Evolutionary conservation across 2,888 invertebrate genomes (phyloP).

Genomic region (Philonicus albiceps): DNA sequence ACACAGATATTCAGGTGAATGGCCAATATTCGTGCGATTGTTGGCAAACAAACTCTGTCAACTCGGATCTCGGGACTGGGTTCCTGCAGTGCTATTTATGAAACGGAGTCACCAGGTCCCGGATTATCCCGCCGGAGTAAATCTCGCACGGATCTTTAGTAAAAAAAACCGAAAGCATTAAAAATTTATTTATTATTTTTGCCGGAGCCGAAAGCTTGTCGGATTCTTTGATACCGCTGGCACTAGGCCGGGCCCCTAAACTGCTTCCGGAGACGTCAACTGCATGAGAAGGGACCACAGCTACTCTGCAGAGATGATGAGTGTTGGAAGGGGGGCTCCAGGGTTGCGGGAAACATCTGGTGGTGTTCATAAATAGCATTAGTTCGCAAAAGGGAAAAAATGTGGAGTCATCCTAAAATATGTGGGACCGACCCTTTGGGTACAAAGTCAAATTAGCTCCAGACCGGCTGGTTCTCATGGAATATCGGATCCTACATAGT

Average conservation of each 20-base stretch:
- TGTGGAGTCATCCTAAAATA: constrained; percentile 12
- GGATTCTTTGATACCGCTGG: constrained; percentile 9
- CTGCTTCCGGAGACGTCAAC: neutral
- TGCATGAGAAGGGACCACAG: neutral
- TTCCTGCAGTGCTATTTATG: constrained; percentile 8
- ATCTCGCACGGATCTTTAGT: neutral
- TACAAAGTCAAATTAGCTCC: constrained; percentile 24
- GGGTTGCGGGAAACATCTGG: neutral
- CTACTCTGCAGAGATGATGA: no score
- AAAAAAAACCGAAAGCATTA: constrained; percentile 5
- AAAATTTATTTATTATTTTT: constrained; percentile 27
- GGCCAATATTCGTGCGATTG: constrained; percentile 22
- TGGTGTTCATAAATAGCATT: constrained; percentile 15
- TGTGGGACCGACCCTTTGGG: constrained; percentile 7
- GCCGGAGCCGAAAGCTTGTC: neutral
- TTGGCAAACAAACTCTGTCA: constrained; percentile 24
- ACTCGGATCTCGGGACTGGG: neutral
- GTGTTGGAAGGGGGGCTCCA: neutral
- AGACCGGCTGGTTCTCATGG: neutral
- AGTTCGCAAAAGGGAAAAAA: constrained; percentile 7
- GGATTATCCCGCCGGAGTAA: neutral
- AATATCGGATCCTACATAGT: neutral
- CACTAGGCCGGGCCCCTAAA: neutral
- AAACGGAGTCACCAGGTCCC: neutral
- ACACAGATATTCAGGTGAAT: constrained; percentile 1